These are phyloP conservation scores for Fukomys damarensis DNA, from an alignment of 2,113 vertebrate genomes.

Conservation along the genomic window DNA sequence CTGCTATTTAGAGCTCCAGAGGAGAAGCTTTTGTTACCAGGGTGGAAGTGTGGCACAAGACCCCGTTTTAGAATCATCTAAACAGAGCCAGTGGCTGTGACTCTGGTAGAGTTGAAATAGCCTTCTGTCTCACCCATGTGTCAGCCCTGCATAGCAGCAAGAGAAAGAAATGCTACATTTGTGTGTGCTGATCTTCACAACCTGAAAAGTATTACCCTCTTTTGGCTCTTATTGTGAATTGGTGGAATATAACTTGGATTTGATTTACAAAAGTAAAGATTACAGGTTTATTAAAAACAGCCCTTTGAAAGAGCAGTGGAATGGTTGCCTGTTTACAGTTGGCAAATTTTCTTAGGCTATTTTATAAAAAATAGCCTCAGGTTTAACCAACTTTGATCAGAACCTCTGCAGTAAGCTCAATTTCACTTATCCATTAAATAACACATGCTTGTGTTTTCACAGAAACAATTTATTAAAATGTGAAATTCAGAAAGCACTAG, in stretches of 20 bases:
- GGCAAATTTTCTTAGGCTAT: not conserved
- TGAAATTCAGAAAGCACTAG: conserved; percentile 61
- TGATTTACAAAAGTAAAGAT: conserved; percentile 25
- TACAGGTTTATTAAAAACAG: conserved; percentile 59
- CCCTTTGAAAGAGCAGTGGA: not conserved
- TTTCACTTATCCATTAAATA: conserved; percentile 31
- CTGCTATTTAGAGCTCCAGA: not conserved
- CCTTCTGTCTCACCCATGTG: not conserved
- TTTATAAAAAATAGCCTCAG: conserved; percentile 2
- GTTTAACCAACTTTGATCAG: conserved; percentile 16
- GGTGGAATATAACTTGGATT: not conserved
- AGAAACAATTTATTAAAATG: conserved; percentile 61
- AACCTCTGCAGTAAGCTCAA: not conserved
- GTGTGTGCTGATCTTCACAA: not conserved
- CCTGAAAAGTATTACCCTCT: not conserved
- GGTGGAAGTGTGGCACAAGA: not conserved
- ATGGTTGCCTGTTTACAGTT: not conserved
- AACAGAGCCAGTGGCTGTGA: not conserved
- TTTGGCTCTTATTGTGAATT: conserved; percentile 1
- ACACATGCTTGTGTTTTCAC: conserved; percentile 11
- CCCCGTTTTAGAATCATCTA: not conserved
- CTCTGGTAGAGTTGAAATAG: not conserved
- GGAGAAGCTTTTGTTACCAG: not conserved
- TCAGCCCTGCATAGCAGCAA: not conserved
- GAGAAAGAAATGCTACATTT: not conserved